A percentile compares a stretch with the other conserved stretches of the same genome.
Evolutionary conservation across 1,140 invertebrate genomes (phyloP).

Genomic region (Drosophila burlai): DNA sequence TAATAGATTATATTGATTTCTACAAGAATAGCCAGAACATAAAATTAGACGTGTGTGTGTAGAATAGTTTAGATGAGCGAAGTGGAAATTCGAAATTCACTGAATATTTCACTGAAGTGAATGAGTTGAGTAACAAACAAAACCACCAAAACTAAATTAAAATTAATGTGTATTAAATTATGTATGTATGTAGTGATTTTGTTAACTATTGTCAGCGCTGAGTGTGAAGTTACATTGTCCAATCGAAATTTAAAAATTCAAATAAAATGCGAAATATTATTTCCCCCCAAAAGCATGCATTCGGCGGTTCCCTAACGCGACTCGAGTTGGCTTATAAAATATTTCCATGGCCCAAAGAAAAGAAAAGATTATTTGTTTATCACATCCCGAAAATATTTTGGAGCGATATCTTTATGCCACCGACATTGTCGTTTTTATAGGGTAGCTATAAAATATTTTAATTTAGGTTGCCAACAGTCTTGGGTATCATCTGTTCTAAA

Average conservation of each 20-base stretch:
- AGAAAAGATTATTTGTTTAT: conserved; percentile 61
- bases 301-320: too few relatives aligned
- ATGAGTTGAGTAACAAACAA: conserved; percentile 46
- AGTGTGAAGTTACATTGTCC: conserved; percentile 66
- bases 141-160: conserved; percentile 81
- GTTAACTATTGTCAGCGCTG: conserved; percentile 70
- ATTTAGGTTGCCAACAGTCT: background rate
- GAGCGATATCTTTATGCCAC: conserved; percentile 56
- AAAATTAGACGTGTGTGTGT: conserved; percentile 46
- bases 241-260: conserved; percentile 49
- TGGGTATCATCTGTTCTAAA: background rate
- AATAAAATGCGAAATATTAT: conserved; percentile 60
- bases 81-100: conserved; percentile 21
- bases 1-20: conserved; percentile 35
- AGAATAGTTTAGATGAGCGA: conserved; percentile 23
- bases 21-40: conserved; percentile 37
- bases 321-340: background rate
- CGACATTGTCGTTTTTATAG: conserved; percentile 56
- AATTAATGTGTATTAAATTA: conserved; percentile 76
- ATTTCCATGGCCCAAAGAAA: conserved; percentile 16
- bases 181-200: conserved; percentile 67
- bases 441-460: conserved; percentile 40
- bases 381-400: conserved; percentile 4
- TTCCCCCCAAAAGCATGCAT: conserved; percentile 46
- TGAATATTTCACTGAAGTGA: conserved; percentile 63